Evolutionary conservation across 2,888 invertebrate genomes (phyloP).

Genomic region (Galeopsomyia nigrocyanea): DNA sequence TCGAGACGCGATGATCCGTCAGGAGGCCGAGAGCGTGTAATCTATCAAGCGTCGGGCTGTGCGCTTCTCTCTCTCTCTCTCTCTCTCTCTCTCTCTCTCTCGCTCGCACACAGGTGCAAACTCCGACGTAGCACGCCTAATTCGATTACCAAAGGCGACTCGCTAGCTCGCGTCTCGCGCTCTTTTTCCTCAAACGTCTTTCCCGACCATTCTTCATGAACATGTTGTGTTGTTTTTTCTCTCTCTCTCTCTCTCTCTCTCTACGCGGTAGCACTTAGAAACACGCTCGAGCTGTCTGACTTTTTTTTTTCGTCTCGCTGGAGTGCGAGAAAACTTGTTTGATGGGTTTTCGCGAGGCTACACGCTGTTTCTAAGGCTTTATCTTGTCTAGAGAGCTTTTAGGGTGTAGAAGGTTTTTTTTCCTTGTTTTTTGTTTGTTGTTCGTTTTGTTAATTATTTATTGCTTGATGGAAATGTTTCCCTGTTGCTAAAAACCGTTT

Average conservation of each 20-base stretch:
- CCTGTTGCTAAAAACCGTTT: too few species aligned
- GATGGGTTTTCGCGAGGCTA: background rate
- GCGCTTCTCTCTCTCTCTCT: background rate
- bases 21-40: conserved; percentile 63
- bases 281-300: background rate
- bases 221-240: background rate
- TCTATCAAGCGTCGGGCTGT: conserved; percentile 64
- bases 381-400: too few species aligned
- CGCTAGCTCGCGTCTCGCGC: background rate
- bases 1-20: conserved; percentile 61
- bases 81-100: conserved; percentile 26
- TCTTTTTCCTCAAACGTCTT: background rate
- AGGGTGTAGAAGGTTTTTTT: too few species aligned
- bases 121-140: conserved; percentile 36
- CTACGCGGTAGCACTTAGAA: background rate
- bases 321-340: background rate
- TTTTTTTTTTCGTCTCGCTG: conserved; percentile 2
- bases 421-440: background rate
- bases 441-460: background rate
- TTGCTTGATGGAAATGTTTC: background rate
- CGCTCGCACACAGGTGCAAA: conserved; percentile 58
- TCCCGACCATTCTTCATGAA: background rate
- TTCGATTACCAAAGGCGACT: conserved; percentile 45
- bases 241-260: conserved; percentile 19
- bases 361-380: too few species aligned